Evolutionary conservation across 2,888 invertebrate species (phyloP).

Genomic region (Thymelicus lineola): DNA sequence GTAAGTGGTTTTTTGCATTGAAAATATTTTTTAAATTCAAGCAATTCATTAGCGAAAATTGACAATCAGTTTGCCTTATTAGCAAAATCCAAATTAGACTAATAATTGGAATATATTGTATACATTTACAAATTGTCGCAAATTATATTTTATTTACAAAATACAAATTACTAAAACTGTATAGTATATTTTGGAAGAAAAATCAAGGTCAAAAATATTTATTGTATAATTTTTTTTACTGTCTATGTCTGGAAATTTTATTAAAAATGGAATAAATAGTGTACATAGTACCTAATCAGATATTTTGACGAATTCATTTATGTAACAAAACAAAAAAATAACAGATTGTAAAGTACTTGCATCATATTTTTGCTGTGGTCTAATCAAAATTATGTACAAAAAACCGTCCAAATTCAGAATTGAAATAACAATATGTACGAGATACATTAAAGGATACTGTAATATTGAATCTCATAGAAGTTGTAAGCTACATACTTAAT

Average conservation of each 20-base stretch:
- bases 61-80: conserved; percentile 65
- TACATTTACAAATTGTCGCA: conserved; percentile 37
- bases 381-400: conserved; percentile 51
- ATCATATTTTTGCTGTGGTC: neutral
- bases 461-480: conserved; percentile 61
- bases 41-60: conserved; percentile 45
- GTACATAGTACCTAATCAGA: neutral
- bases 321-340: too few species aligned
- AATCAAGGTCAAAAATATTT: neutral
- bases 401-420: conserved; percentile 59
- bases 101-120: conserved; percentile 39
- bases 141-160: conserved; percentile 30
- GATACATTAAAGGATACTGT: conserved; percentile 40
- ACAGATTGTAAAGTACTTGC: too few species aligned
- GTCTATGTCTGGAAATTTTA: too few species aligned
- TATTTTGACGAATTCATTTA: too few species aligned
- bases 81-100: conserved; percentile 55
- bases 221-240: too few species aligned
- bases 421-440: conserved; percentile 39
- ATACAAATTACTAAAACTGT: neutral
- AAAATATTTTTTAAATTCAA: conserved; percentile 25
- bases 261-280: neutral
- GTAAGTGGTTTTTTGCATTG: conserved; percentile 28
- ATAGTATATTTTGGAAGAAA: neutral
- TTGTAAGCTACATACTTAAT: conserved; percentile 74